These are phyloP conservation scores for Drosophila planitibia DNA, from an alignment of 2,888 invertebrate genomes.

Conservation along the genomic window DNA sequence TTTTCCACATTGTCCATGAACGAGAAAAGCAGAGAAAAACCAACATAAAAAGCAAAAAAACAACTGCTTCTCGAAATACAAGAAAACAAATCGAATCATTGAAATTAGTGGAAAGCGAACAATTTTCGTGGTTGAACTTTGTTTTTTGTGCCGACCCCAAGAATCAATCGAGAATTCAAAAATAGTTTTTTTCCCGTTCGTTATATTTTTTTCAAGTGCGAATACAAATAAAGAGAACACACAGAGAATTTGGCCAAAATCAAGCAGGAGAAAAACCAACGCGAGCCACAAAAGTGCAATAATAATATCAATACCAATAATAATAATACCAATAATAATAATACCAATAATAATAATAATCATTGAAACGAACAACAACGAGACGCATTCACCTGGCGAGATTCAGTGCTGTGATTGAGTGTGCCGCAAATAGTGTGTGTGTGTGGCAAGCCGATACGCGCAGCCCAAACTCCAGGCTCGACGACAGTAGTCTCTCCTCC, in stretches of 20 bases:
- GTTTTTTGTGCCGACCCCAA: slow-evolving; percentile 7
- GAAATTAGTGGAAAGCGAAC: slow-evolving; percentile 12
- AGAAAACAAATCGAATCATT: slow-evolving; percentile 23
- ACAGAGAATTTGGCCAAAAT: slow-evolving; percentile 9
- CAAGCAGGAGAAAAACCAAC: not conserved
- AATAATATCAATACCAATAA: slow-evolving; percentile 1
- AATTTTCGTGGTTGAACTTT: slow-evolving; percentile 20
- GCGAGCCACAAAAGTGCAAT: slow-evolving; percentile 39
- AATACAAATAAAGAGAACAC: slow-evolving; percentile 10
- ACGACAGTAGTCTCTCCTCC: not conserved
- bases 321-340: not conserved
- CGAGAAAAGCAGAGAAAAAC: not conserved
- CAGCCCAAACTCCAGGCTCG: not conserved
- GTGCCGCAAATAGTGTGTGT: slow-evolving; percentile 1
- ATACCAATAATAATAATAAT: not conserved
- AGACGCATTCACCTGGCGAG: slow-evolving; percentile 10
- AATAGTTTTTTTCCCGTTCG: slow-evolving; percentile 39
- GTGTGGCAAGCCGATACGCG: not conserved
- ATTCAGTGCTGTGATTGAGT: slow-evolving; percentile 31
- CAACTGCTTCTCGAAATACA: not conserved
- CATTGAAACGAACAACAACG: slow-evolving; percentile 3
- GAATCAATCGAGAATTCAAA: slow-evolving; percentile 3
- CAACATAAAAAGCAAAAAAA: not conserved
- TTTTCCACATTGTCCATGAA: slow-evolving; percentile 1
- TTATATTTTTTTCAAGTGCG: slow-evolving; percentile 33